Evolutionary conservation across 1,140 invertebrate species (phyloP).

Genomic region (Scylla paramamosain): DNA sequence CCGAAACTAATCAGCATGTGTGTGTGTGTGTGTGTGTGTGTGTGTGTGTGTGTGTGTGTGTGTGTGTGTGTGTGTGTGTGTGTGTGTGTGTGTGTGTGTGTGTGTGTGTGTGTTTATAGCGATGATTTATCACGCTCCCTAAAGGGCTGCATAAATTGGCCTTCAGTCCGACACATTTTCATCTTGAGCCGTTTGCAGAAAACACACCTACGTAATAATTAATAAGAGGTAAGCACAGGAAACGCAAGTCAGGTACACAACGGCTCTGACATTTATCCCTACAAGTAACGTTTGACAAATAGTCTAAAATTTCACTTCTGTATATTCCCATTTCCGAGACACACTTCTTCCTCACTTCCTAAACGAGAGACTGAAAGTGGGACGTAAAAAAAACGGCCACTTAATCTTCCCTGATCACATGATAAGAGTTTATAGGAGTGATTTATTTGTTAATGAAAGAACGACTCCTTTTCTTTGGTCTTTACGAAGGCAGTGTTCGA

Average conservation of each 20-base stretch:
- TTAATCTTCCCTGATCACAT: too few relatives aligned
- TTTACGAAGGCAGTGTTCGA: too few relatives aligned
- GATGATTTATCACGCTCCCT: neutral
- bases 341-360: too few relatives aligned
- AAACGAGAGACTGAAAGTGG: too few relatives aligned
- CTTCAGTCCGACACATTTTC: neutral
- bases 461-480: too few relatives aligned
- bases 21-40: neutral
- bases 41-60: neutral
- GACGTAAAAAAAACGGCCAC: too few relatives aligned
- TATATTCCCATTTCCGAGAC: too few relatives aligned
- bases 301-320: too few relatives aligned
- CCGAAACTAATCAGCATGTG: neutral
- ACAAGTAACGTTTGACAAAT: too few relatives aligned
- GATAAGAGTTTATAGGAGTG: too few relatives aligned
- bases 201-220: neutral
- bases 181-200: neutral
- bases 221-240: neutral
- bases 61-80: neutral
- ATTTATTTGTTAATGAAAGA: too few relatives aligned
- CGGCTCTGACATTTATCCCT: neutral
- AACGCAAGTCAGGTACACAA: neutral
- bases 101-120: neutral
- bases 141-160: neutral
- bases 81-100: neutral